These are phyloP conservation scores for Theretra japonica DNA, from an alignment of 2,888 invertebrate genomes.

Conservation along the genomic window DNA sequence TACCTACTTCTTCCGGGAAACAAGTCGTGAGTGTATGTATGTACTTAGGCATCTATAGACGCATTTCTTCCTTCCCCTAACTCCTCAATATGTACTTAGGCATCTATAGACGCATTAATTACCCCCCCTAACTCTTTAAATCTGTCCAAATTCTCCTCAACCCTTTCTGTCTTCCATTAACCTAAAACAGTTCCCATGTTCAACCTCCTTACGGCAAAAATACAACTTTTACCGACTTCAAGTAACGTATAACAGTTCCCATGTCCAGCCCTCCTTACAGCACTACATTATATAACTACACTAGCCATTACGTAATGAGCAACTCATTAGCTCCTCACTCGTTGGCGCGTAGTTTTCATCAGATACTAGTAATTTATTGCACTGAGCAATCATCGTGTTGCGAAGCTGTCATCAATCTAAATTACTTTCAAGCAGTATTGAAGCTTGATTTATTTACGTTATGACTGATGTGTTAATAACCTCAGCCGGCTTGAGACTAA, in stretches of 20 bases:
- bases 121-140: too few relatives aligned
- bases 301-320: slow-evolving; percentile 13
- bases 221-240: too few relatives aligned
- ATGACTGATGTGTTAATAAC: slow-evolving; percentile 51
- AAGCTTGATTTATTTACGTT: slow-evolving; percentile 54
- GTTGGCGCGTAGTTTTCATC: slow-evolving; percentile 15
- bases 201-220: too few relatives aligned
- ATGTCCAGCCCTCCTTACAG: neutral
- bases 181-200: slow-evolving; percentile 4
- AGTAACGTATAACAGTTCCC: neutral
- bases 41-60: too few relatives aligned
- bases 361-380: slow-evolving; percentile 27
- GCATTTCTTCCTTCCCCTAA: too few relatives aligned
- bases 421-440: slow-evolving; percentile 50
- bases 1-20: too few relatives aligned
- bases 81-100: too few relatives aligned
- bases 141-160: too few relatives aligned
- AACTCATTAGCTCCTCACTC: slow-evolving; percentile 21
- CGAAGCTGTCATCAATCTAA: slow-evolving; percentile 54
- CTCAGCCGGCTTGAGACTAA: slow-evolving; percentile 57
- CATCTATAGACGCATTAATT: too few relatives aligned
- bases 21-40: too few relatives aligned
- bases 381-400: slow-evolving; percentile 45
- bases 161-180: too few relatives aligned
- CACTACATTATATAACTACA: neutral